Conservation (phyloP, 2,113 vertebrate species). For the Oreotragus oreotragus region DNA sequence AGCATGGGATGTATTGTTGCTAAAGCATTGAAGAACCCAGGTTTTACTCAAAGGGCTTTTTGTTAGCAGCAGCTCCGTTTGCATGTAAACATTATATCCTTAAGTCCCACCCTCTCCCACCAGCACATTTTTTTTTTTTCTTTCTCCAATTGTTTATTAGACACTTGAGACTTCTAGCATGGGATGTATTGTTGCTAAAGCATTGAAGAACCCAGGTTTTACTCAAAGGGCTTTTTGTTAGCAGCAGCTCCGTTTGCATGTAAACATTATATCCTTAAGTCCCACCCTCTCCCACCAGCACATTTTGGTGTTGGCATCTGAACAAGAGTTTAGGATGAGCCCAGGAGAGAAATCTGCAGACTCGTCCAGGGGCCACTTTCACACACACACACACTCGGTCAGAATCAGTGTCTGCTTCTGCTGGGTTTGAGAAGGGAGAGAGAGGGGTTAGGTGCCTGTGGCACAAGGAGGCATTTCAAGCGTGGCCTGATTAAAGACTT, state of each 20-base stretch:
- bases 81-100: background rate
- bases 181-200: background rate
- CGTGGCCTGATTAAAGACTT: constrained; percentile 61
- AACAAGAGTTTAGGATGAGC: background rate
- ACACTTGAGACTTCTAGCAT: background rate
- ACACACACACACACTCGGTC: background rate
- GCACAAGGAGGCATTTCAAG: background rate
- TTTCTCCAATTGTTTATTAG: background rate
- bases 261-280: background rate
- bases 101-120: background rate
- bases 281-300: background rate
- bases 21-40: background rate
- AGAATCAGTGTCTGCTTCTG: background rate
- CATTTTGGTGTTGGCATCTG: background rate
- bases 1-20: background rate
- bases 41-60: background rate
- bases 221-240: background rate
- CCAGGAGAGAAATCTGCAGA: no score
- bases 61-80: background rate
- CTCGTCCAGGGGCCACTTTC: background rate
- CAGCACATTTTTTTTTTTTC: background rate
- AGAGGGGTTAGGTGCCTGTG: background rate
- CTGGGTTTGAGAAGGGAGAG: background rate
- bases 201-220: background rate
- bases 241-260: background rate